These are phyloP conservation scores for Nothocercus julius DNA, from an alignment of 2,113 vertebrate genomes.

Conservation along the genomic window DNA sequence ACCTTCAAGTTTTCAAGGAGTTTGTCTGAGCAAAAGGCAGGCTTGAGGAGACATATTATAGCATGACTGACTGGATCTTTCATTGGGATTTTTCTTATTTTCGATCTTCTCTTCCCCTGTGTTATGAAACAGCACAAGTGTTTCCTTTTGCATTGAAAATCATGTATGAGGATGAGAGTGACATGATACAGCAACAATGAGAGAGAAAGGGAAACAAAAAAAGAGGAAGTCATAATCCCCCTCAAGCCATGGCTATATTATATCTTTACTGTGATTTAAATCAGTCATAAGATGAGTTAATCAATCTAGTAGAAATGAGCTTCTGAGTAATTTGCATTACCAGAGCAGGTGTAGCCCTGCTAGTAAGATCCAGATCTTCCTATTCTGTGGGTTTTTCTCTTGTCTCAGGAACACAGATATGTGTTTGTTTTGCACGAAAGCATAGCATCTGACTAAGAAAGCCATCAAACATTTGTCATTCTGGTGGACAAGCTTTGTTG, in stretches of 20 bases:
- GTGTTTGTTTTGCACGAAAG: background rate
- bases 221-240: background rate
- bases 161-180: rapidly evolving
- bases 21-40: background rate
- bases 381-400: background rate
- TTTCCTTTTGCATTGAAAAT: background rate
- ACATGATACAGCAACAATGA: background rate
- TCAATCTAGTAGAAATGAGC: background rate
- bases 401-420: background rate
- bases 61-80: background rate
- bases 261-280: background rate
- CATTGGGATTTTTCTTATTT: background rate
- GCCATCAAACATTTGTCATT: background rate
- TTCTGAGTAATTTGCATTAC: background rate
- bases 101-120: background rate
- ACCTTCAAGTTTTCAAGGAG: background rate
- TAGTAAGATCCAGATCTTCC: background rate
- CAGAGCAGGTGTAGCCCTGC: background rate
- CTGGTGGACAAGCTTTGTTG: background rate
- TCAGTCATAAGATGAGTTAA: background rate
- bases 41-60: background rate
- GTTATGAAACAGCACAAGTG: background rate
- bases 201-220: background rate
- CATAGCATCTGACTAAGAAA: background rate
- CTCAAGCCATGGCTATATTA: background rate